These are phyloP conservation scores for Meriones psammophilus DNA, from an alignment of 2,797 vertebrate genomes.

Conservation along the genomic window DNA sequence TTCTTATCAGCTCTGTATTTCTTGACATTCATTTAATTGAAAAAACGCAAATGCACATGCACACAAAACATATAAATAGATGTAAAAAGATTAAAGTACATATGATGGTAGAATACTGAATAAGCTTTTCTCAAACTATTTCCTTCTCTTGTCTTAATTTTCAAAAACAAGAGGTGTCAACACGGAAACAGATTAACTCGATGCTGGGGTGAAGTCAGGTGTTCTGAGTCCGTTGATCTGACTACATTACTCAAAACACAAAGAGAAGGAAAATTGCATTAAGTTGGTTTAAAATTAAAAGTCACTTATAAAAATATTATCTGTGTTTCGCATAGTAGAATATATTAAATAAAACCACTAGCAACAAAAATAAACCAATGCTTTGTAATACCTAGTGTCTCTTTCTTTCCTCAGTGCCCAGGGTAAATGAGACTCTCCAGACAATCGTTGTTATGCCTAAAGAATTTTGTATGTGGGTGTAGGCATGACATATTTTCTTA, in stretches of 20 bases:
- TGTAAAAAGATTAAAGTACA: not conserved
- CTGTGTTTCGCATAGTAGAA: not conserved
- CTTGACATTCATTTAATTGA: slow-evolving; percentile 46
- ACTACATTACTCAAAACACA: not conserved
- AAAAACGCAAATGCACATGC: not conserved
- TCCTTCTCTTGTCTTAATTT: not conserved
- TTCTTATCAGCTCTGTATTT: slow-evolving; percentile 6
- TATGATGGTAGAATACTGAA: not conserved
- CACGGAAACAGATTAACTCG: not conserved
- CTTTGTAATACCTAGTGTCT: not conserved
- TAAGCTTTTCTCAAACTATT: not conserved
- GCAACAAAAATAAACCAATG: not conserved
- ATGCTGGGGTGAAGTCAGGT: not conserved
- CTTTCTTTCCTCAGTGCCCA: not conserved
- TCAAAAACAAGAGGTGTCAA: not conserved
- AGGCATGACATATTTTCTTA: not conserved
- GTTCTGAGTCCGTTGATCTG: not conserved
- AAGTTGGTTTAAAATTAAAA: slow-evolving; percentile 40
- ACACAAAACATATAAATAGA: not conserved
- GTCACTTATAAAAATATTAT: not conserved
- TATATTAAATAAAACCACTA: slow-evolving; percentile 20
- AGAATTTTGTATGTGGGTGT: slow-evolving; percentile 9
- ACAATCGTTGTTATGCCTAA: not conserved
- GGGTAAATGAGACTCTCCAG: slow-evolving; percentile 5
- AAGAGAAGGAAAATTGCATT: not conserved